These are phyloP conservation scores for Acrossocheilus fasciatus DNA, from an alignment of 2,797 vertebrate genomes.

Conservation along the genomic window DNA sequence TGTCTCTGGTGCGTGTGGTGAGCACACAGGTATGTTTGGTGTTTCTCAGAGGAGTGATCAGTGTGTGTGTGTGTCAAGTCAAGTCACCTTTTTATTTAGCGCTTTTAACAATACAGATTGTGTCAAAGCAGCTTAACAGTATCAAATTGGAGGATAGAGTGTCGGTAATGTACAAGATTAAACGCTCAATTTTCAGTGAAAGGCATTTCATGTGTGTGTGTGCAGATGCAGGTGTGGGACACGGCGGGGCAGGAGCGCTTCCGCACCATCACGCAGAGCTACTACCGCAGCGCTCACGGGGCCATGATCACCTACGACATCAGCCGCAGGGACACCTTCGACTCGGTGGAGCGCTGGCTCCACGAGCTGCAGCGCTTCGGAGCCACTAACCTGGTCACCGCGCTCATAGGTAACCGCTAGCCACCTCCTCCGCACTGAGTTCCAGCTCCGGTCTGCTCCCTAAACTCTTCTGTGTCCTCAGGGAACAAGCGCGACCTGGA, in stretches of 20 bases:
- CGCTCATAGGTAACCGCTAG: slow-evolving; percentile 83
- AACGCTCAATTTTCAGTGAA: too few species aligned
- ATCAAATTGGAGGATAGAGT: too few species aligned
- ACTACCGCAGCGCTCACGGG: slow-evolving; percentile 94
- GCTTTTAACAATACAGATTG: too few species aligned
- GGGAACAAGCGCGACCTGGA: slow-evolving; percentile 92
- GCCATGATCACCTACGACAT: slow-evolving; percentile 96
- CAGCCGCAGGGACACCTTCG: slow-evolving; percentile 87
- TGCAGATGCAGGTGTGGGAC: slow-evolving; percentile 98
- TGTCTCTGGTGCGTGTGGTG: too few species aligned
- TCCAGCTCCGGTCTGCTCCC: too few species aligned
- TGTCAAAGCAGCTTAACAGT: too few species aligned
- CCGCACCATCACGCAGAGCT: slow-evolving; percentile 96
- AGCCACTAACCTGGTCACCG: slow-evolving; percentile 87
- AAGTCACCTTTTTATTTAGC: too few species aligned
- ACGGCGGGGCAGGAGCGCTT: slow-evolving; percentile 97
- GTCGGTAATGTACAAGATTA: too few species aligned
- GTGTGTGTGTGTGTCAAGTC: too few species aligned
- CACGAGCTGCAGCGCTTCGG: slow-evolving; percentile 90
- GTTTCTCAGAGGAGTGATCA: too few species aligned
- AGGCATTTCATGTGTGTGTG: not conserved
- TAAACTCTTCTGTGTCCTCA: slow-evolving; percentile 57
- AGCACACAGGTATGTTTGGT: too few species aligned
- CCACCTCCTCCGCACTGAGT: too few species aligned
- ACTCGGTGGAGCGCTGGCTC: slow-evolving; percentile 93